Evolutionary conservation across 2,797 vertebrate species (phyloP).

Genomic region (Galago senegalensis): DNA sequence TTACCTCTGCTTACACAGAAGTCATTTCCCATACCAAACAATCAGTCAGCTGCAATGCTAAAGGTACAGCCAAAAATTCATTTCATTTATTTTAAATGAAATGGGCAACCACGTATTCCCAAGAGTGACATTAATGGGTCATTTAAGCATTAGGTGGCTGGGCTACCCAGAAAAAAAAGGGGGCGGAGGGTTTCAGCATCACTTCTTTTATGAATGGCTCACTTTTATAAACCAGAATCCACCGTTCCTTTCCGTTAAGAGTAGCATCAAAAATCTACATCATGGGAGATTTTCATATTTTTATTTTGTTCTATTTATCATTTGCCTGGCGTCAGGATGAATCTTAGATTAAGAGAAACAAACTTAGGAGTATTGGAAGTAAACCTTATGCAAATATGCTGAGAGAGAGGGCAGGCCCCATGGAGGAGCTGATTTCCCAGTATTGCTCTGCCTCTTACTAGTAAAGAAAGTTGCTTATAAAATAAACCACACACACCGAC

Average conservation of each 20-base stretch:
- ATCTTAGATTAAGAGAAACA: constrained; percentile 83
- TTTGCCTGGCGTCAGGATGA: constrained; percentile 82
- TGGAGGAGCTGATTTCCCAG: background rate
- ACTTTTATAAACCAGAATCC: constrained; percentile 71
- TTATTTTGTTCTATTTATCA: constrained; percentile 76
- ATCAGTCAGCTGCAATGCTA: background rate
- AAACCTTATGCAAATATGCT: constrained; percentile 13
- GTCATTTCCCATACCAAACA: constrained; percentile 33
- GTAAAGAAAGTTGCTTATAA: constrained; percentile 79
- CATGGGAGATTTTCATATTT: constrained; percentile 72
- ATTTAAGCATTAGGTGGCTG: constrained; percentile 77
- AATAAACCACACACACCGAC: constrained; percentile 73
- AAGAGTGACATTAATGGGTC: constrained; percentile 78
- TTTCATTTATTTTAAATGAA: constrained; percentile 82
- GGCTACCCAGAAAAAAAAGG: background rate
- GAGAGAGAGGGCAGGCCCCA: too few relatives aligned
- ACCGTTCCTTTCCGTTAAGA: constrained; percentile 53
- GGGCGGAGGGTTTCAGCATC: background rate
- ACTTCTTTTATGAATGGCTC: constrained; percentile 74
- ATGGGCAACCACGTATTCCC: constrained; percentile 77
- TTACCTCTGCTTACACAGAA: constrained; percentile 52
- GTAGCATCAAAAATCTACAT: constrained; percentile 57
- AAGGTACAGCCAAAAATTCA: constrained; percentile 59
- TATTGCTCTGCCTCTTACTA: background rate
- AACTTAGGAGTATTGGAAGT: constrained; percentile 71